Conservation (phyloP, 2,888 invertebrate species). For the Tenthredo livida region DNA sequence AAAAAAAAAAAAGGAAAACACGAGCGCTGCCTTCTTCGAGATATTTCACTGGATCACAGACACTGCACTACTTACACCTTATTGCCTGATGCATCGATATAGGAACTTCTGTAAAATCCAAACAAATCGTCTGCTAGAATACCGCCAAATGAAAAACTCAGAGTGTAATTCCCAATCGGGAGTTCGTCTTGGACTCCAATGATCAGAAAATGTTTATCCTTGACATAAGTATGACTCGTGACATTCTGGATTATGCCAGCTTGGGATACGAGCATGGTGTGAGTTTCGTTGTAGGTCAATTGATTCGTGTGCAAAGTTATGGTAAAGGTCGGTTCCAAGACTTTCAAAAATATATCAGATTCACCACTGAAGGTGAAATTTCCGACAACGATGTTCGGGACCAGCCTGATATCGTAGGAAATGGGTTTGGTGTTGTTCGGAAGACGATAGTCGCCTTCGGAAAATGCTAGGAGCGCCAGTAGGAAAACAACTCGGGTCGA, state of each 20-base stretch:
- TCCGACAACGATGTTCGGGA: slow-evolving; percentile 77
- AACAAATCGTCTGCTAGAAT: slow-evolving; percentile 81
- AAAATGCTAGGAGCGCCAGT: background rate
- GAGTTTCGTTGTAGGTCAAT: slow-evolving; percentile 70
- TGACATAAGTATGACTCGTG: slow-evolving; percentile 60
- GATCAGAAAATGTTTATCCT: slow-evolving; percentile 67
- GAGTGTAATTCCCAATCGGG: slow-evolving; percentile 79
- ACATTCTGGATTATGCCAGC: slow-evolving; percentile 54
- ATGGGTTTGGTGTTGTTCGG: slow-evolving; percentile 80
- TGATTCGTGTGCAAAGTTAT: slow-evolving; percentile 77
- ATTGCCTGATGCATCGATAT: slow-evolving; percentile 78
- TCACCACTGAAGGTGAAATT: slow-evolving; percentile 67
- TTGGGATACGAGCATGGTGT: slow-evolving; percentile 61
- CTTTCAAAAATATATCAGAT: slow-evolving; percentile 56
- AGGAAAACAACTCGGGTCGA: background rate
- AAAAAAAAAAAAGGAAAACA: background rate
- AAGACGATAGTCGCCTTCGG: slow-evolving; percentile 77
- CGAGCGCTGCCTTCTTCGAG: background rate
- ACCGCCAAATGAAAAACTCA: slow-evolving; percentile 81
- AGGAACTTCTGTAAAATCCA: slow-evolving; percentile 86
- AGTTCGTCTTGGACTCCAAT: background rate
- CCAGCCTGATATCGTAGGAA: slow-evolving; percentile 80
- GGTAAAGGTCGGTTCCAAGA: slow-evolving; percentile 70
- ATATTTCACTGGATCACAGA: background rate
- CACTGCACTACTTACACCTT: slow-evolving; percentile 68